Conservation (phyloP, 2,888 invertebrate species). For the Acleris emargana region DNA sequence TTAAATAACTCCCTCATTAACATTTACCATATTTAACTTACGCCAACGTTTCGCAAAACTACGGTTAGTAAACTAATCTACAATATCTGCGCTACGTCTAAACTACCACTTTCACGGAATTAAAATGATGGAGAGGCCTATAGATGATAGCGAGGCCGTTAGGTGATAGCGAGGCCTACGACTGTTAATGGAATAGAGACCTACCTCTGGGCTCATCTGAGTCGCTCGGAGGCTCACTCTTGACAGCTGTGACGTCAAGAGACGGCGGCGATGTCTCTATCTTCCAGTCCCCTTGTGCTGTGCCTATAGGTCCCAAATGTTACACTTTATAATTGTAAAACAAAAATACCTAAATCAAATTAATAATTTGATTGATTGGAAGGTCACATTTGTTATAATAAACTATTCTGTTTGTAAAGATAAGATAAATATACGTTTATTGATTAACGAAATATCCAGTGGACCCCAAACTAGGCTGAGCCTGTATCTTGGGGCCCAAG, state of each 20-base stretch:
- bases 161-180: too few relatives aligned
- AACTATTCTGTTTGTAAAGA: too few relatives aligned
- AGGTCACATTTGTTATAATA: neutral
- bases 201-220: constrained; percentile 42
- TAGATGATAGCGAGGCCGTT: too few relatives aligned
- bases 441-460: too few relatives aligned
- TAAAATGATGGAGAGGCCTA: neutral
- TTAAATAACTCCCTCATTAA: too few relatives aligned
- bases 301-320: constrained; percentile 1
- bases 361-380: neutral
- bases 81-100: constrained; percentile 1
- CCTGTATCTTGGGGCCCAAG: too few relatives aligned
- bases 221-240: constrained; percentile 37
- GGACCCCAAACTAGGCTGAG: too few relatives aligned
- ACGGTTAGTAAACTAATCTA: neutral
- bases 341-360: neutral
- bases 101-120: constrained; percentile 14
- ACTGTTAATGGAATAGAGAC: neutral
- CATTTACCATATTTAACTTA: too few relatives aligned
- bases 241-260: constrained; percentile 34
- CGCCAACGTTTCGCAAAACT: too few relatives aligned
- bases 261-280: constrained; percentile 33
- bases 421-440: too few relatives aligned
- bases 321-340: neutral
- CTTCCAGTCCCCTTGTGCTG: constrained; percentile 19